Base-by-base conservation (phyloP, 2,888 invertebrate species). In the Monoplex corrugatus region DNA sequence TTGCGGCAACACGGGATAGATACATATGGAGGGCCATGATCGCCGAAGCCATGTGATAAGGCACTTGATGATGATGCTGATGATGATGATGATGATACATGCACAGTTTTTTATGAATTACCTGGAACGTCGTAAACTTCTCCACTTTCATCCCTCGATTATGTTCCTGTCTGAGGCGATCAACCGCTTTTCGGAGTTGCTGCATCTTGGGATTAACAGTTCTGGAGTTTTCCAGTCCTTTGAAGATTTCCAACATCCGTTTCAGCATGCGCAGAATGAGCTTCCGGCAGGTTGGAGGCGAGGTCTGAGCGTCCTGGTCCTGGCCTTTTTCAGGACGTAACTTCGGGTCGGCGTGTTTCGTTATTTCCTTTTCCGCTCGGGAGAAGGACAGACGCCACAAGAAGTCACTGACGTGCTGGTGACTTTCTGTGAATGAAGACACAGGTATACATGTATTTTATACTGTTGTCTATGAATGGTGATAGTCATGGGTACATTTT, bases 341-440 rank as follows among this genome's bases (percentile, higher is more conserved):
- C 10, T 50, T 87, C 35, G 78, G 32, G 80, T 87, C 88, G 23
- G 82, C 68, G 80, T 35, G 35, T 16, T 44, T 63, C 0, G 88
- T 88, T 68, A 88, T 19, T 6, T 44, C n/a, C 57, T 80, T 89
- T n/a, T 86, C 86, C 5, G 89, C 86, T 23, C 16, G 10, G 13
- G 88, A 88, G 83, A 83, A 88, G 43, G 82, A 82, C n/a, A 88
- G 63, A 28, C 88, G 88, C 88, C 88, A 88, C 8, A 88, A 83
- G 8, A 88, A 32, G 23, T 63, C 38, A 19, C 32, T 5, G 6
- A 57, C 63, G 0, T n/a, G 5, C 6, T 40, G n/a, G 43, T 50
- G 45, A 23, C 35, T 0, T 40, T 0, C 63, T 45, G 43, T 13
- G 19, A 45, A 68, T 23, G 50, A 72, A 84, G 35, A 57, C n/a